Conservation (phyloP, 2,888 invertebrate species). For the Sepioteuthis lessoniana region DNA sequence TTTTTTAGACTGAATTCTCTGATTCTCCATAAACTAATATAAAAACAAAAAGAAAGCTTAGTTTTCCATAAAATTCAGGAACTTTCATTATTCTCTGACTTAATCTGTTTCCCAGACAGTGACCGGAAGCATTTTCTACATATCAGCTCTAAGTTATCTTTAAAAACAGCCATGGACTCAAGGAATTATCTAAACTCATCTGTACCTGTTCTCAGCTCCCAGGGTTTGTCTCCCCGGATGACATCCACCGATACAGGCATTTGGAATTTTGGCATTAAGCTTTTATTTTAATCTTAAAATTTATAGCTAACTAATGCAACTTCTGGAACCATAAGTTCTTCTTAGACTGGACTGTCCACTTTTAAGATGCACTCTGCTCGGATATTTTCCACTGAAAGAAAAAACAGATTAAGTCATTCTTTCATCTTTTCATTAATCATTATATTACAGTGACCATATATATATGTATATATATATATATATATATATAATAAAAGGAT, state of each 20-base stretch:
- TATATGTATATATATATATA: too few species aligned
- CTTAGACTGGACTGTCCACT: not conserved
- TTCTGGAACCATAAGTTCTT: not conserved
- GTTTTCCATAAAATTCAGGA: not conserved
- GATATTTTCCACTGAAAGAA: not conserved
- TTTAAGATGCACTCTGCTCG: not conserved
- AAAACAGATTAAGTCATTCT: not conserved
- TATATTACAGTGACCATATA: not conserved
- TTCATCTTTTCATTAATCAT: not conserved
- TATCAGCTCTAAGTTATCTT: conserved; percentile 33
- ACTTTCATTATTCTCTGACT: not conserved
- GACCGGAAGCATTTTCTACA: not conserved
- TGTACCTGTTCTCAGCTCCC: not conserved
- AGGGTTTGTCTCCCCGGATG: not conserved
- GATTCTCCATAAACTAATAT: not conserved
- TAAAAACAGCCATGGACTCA: not conserved
- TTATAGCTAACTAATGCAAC: not conserved
- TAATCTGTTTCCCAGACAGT: not conserved
- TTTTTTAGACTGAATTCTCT: not conserved
- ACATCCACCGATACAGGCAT: not conserved
- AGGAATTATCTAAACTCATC: not conserved
- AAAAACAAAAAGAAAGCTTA: not conserved
- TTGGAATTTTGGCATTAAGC: not conserved
- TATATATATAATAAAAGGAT: too few species aligned
- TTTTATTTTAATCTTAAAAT: not conserved